Evolutionary conservation across 2,888 invertebrate genomes (phyloP).

Genomic region (Tenthredo livida): DNA sequence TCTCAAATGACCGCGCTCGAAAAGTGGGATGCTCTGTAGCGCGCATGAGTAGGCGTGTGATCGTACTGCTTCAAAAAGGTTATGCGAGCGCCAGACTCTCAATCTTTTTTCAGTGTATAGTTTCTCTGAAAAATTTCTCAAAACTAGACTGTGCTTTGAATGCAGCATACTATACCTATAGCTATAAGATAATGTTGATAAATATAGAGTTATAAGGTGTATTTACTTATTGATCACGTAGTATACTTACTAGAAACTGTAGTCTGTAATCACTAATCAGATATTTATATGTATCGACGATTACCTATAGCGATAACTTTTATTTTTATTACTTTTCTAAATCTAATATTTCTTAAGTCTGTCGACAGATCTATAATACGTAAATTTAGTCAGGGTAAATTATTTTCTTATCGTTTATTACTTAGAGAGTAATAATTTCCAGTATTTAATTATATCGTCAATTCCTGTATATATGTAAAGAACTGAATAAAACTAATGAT

Average conservation of each 20-base stretch:
- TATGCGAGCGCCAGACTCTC: too few species aligned
- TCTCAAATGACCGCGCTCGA: too few species aligned
- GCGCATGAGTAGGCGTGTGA: too few species aligned
- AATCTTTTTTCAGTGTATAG: too few species aligned
- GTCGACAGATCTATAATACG: neutral
- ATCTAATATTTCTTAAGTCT: neutral
- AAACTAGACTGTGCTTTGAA: neutral
- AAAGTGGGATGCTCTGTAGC: too few species aligned
- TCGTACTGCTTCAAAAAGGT: too few species aligned
- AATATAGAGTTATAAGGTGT: neutral
- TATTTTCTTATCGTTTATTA: neutral
- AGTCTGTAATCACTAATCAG: neutral
- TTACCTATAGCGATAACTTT: neutral
- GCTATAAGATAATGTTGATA: neutral
- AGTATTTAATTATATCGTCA: conserved; percentile 8
- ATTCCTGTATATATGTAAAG: neutral
- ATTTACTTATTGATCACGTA: neutral
- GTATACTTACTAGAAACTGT: neutral
- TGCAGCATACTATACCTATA: neutral
- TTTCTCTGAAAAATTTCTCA: too few species aligned
- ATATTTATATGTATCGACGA: neutral
- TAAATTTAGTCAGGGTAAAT: neutral
- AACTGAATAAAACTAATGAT: neutral
- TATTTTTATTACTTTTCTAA: neutral
- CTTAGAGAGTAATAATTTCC: neutral